Evolutionary conservation across 2,888 invertebrate species (phyloP), one percentile per base, ranked within the genome.

Genomic region (Frankliniella intonsa): DNA sequence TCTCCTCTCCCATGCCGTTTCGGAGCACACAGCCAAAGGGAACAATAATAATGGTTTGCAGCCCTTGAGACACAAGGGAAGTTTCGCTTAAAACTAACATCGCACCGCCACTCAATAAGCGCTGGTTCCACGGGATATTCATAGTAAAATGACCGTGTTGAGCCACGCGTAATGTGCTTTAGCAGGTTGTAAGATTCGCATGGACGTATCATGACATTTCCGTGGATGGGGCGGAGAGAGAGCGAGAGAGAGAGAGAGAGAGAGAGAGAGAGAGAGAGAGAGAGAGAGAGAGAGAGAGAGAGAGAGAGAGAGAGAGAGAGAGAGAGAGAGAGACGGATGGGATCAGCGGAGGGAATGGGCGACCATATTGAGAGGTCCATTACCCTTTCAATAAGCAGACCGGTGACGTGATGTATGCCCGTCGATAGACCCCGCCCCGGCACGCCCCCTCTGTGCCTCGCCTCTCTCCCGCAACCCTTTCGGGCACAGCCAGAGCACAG

Each of bases 381-480:
- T 62, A 62, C 62, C 62, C 62, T 62, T 62, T 62, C 62, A 62
- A 62, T 62, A 62, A 62, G 62, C 62, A 62, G 62, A n/a, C 62
- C 62, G 7, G 17, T 17, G 19, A 12, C 19, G 62, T 62, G 62
- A 62, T 62, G 62, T 62, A 62, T 62, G 62, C 62, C 62, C 17
- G 19, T 17, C 55, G 55, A 38, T 38, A 38, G 38, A 38, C 55
- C 55, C 3, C 55, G 55, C 55, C 62, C 62, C 62, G 62, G 14
- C 62, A 10, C 62, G 62, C 62, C 62, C 62, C 17, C 62, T 14
- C 2, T 17, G 17, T 10, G 0, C 17, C 62, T 17, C 62, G 17
- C 55, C 12, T 17, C 55, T 7, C 62, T 62, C n/a, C 62, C 62
- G 17, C 62, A 17, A 62, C 62, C 8, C 17, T 62, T 62, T 62